These are phyloP conservation scores for Lasioglossum zephyrum DNA, from an alignment of 2,888 invertebrate genomes.

Conservation along the genomic window DNA sequence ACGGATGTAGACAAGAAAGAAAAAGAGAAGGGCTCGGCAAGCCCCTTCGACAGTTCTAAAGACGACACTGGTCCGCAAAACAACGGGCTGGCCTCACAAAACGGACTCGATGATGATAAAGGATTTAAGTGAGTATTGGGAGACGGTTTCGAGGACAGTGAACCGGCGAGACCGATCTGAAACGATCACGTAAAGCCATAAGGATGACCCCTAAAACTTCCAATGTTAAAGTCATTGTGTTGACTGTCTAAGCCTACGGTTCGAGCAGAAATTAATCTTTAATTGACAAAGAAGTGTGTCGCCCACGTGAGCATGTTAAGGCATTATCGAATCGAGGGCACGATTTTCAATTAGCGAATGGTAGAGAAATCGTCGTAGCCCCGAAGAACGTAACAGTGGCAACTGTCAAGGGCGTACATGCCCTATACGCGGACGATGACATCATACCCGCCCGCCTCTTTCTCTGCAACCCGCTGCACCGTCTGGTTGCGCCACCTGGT, in stretches of 20 bases:
- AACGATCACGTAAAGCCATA: not conserved
- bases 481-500: slow-evolving; percentile 68
- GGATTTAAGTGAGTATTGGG: slow-evolving; percentile 92
- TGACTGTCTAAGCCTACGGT: not conserved
- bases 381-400: slow-evolving; percentile 66
- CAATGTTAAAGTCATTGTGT: not conserved
- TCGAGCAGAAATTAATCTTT: not conserved
- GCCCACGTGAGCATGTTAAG: not conserved
- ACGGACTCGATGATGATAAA: slow-evolving; percentile 94
- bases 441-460: slow-evolving; percentile 52
- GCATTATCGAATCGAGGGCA: not conserved
- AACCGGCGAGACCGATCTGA: not conserved
- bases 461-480: slow-evolving; percentile 38
- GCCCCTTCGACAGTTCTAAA: slow-evolving; percentile 86
- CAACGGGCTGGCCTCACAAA: slow-evolving; percentile 86
- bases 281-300: not conserved
- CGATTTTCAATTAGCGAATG: slow-evolving; percentile 26
- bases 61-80: slow-evolving; percentile 86
- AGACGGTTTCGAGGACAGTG: not conserved
- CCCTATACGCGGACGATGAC: slow-evolving; percentile 71
- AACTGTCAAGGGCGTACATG: slow-evolving; percentile 73
- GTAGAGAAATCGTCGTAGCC: slow-evolving; percentile 38
- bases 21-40: slow-evolving; percentile 86
- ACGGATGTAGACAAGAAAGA: slow-evolving; percentile 84
- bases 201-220: not conserved